Conservation (phyloP, 2,797 vertebrate genomes). For the Spheniscus humboldti region DNA sequence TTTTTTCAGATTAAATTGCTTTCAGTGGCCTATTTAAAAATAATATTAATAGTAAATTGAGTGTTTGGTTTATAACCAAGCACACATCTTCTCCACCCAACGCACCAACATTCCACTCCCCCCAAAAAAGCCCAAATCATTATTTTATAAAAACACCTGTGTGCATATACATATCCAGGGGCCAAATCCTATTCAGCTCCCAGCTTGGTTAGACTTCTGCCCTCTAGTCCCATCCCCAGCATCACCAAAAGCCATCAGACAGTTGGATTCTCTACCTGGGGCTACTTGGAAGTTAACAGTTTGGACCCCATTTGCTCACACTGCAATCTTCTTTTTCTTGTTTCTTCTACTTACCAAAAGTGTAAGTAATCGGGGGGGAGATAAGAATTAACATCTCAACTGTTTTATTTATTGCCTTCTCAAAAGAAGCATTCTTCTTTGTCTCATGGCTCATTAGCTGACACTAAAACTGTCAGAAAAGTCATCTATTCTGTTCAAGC, state of each 20-base stretch:
- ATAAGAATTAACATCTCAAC: not conserved
- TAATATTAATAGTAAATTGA: not conserved
- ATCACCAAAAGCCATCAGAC: not conserved
- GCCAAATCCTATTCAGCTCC: not conserved
- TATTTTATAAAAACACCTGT: not conserved
- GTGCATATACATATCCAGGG: too few relatives aligned
- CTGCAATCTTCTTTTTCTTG: not conserved
- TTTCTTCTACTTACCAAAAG: not conserved
- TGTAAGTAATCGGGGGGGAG: not conserved
- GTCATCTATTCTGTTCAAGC: not conserved
- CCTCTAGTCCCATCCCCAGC: not conserved
- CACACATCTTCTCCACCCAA: not conserved
- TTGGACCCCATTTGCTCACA: not conserved
- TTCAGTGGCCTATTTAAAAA: not conserved
- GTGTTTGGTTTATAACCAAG: not conserved
- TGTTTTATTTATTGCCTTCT: not conserved
- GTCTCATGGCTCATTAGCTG: not conserved
- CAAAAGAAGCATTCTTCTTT: not conserved
- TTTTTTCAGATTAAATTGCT: not conserved
- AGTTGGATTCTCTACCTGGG: not conserved
- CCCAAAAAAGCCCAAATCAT: not conserved
- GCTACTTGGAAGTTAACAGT: not conserved
- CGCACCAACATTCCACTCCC: not conserved
- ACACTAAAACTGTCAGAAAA: not conserved
- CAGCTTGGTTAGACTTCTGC: not conserved